Base-by-base conservation (phyloP, 1,140 invertebrate species). In the Drosophila neocordata region DNA sequence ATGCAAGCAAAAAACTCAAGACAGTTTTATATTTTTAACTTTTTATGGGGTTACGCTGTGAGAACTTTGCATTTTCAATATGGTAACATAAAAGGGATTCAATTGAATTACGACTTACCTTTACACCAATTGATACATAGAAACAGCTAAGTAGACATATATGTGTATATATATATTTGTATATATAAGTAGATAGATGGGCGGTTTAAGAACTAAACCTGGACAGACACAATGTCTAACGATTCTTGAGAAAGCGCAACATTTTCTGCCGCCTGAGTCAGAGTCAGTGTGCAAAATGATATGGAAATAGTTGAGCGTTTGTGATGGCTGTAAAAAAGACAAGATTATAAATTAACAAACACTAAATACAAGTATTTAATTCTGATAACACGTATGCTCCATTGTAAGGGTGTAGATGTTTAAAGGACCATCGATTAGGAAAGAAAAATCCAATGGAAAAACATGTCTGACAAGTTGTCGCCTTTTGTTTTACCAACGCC, bases 231-330 rank as follows among this genome's bases (percentile, higher is more conserved):
- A 53, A 58, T 62, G 48, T 64, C 83, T 87, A 88, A 61, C 79
- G 83, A 55, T 83, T 87, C 66, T 87, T 88, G 57, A 87, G 83
- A 67, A 87, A 87, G 56, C 83, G 83, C 69, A 83, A 68, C 83
- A 87, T 87, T 88, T 87, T 79, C 41, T 37, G 56, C 51, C 71
- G 64, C 71, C 57, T 72, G 35, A 52, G 65, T 69, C 48, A 52
- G 53, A 57, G 55, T 61, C 58, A 52, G 37, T 62, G 74, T 87
- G 82, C 74, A 82, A 84, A 87, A 80, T 71, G 75, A 81, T 65
- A 73, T 88, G 65, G 38, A 59, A 73, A 66, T 41, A 66, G 71
- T 63, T 56, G 65, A 48, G 18, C 41, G 77, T 56, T 60, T 69
- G 52, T 51, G 65, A 66, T 73, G 64, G 69, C 83, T 87, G 83